Conservation (phyloP, 2,888 invertebrate species). For the Protophormia terraenovae region DNA sequence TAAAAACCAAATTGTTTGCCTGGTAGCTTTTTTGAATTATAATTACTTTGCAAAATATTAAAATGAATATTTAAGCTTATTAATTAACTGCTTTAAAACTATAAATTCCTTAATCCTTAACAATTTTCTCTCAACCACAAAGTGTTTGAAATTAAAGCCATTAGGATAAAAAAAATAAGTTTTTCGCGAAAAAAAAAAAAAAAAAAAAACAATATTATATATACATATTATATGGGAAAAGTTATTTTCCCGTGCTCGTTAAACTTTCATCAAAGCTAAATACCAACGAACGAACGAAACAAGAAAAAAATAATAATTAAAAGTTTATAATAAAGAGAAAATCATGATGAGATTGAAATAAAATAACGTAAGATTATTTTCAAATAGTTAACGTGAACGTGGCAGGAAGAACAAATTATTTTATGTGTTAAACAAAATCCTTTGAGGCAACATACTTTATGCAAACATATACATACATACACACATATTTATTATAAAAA, state of each 20-base stretch:
- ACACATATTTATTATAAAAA: too few relatives aligned
- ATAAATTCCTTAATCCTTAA: background rate
- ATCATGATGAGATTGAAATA: constrained; percentile 22
- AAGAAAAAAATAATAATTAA: constrained; percentile 18
- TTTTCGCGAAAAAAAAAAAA: background rate
- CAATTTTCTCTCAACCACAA: background rate
- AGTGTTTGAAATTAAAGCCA: background rate
- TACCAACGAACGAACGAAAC: constrained; percentile 1
- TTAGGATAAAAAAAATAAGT: background rate
- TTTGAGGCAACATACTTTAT: constrained; percentile 3
- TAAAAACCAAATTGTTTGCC: too few relatives aligned
- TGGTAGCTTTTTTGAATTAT: too few relatives aligned
- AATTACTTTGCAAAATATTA: too few relatives aligned
- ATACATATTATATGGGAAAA: background rate
- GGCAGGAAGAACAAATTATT: constrained; percentile 13
- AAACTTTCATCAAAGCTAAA: constrained; percentile 4
- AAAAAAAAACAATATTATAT: background rate
- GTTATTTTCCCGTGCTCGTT: background rate
- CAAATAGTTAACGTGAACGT: constrained; percentile 24
- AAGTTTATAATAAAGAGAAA: constrained; percentile 37
- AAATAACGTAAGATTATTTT: constrained; percentile 19
- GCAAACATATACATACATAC: background rate
- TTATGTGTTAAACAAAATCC: constrained; percentile 11
- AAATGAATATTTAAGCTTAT: background rate
- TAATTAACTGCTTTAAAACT: background rate